These are phyloP conservation scores for Radopholus similis DNA, from an alignment of 1,140 invertebrate species.

Conservation along the genomic window DNA sequence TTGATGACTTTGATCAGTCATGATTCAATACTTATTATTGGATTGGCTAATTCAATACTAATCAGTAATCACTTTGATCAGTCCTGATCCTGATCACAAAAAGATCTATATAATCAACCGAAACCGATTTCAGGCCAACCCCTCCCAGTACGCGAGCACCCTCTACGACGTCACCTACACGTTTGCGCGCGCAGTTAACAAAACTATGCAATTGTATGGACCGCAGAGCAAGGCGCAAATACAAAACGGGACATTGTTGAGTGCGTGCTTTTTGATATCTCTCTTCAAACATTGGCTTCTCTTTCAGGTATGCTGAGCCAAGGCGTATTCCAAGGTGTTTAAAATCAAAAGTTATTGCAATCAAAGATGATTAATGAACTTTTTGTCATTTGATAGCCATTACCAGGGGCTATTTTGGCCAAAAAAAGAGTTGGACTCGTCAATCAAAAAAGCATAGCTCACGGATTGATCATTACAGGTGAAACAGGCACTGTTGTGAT, in stretches of 20 bases:
- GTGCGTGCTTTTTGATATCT: too few relatives aligned
- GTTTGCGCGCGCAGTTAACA: constrained; percentile 29
- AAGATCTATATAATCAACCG: too few relatives aligned
- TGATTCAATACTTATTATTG: too few relatives aligned
- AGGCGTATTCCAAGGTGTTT: not conserved
- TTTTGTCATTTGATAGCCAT: not conserved
- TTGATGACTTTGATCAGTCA: too few relatives aligned
- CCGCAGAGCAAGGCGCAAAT: not conserved
- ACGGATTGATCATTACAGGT: constrained; percentile 10
- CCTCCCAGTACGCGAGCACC: constrained; percentile 27
- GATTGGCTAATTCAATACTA: too few relatives aligned
- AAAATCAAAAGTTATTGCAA: not conserved
- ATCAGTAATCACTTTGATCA: too few relatives aligned
- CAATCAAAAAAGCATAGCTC: too few relatives aligned
- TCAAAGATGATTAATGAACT: not conserved
- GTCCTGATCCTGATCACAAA: too few relatives aligned
- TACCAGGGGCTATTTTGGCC: not conserved
- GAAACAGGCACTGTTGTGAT: constrained; percentile 33
- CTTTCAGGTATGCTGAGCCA: not conserved
- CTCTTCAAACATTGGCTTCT: too few relatives aligned
- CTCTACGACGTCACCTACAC: constrained; percentile 30
- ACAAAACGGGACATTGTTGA: constrained; percentile 8
- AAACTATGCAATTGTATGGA: constrained; percentile 14
- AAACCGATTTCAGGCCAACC: not conserved
- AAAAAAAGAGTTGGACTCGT: not conserved